A percentile compares a stretch with the other conserved stretches of the same genome.
phyloP scores from a whole-genome alignment of 2,113 vertebrate species.

The Lucifuga dentata region DNA sequence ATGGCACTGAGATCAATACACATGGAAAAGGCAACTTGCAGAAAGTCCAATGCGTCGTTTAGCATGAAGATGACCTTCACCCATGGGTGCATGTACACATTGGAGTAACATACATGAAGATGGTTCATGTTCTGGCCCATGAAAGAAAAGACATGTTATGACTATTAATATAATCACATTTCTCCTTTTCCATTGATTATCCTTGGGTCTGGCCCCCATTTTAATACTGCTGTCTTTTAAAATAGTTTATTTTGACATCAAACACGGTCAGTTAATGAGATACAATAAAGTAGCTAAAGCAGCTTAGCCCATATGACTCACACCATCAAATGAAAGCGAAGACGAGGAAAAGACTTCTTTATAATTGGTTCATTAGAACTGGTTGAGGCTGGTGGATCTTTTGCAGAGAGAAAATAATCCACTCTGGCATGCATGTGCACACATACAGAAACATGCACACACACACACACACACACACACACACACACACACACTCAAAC shows the following conservation, averaged over 20 bases:
- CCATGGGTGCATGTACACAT: neutral
- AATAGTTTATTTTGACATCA: slow-evolving; percentile 58
- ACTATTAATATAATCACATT: neutral
- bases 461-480: slow-evolving; percentile 9
- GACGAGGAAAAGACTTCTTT: slow-evolving; percentile 57
- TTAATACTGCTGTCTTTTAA: slow-evolving; percentile 30
- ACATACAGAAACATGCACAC: slow-evolving; percentile 6
- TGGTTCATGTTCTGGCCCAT: neutral
- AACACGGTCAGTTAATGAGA: slow-evolving; percentile 67
- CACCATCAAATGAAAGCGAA: slow-evolving; percentile 55
- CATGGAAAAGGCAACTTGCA: too few relatives aligned
- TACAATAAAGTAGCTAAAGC: slow-evolving; percentile 61
- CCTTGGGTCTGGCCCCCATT: slow-evolving; percentile 21
- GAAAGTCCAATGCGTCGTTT: too few relatives aligned
- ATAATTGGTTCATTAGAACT: slow-evolving; percentile 74
- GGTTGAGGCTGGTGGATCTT: slow-evolving; percentile 52
- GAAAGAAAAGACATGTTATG: neutral
- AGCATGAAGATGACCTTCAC: neutral
- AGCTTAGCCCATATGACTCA: slow-evolving; percentile 60
- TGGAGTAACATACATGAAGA: neutral
- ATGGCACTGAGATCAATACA: too few relatives aligned
- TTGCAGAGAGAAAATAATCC: slow-evolving; percentile 57
- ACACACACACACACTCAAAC: slow-evolving; percentile 45
- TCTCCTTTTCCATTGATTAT: slow-evolving; percentile 15
- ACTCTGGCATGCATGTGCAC: slow-evolving; percentile 17